These are phyloP conservation scores for Hystrix cristata DNA, from an alignment of 2,113 vertebrate species.

Conservation along the genomic window DNA sequence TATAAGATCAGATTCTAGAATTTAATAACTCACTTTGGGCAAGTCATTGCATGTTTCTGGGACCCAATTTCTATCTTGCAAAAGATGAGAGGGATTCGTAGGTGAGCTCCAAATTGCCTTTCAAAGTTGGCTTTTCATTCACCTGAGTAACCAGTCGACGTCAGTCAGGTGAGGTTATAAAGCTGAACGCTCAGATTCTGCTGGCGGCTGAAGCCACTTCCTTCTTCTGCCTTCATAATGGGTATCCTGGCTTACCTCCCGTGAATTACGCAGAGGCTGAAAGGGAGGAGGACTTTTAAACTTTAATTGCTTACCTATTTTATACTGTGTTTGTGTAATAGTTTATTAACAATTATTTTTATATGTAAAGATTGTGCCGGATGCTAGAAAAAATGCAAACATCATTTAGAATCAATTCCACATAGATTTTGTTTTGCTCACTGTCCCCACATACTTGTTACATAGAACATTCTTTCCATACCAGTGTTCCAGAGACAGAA, in stretches of 20 bases:
- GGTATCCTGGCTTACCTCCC: background rate
- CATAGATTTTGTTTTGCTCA: slow-evolving; percentile 8
- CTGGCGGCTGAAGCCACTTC: background rate
- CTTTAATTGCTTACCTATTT: background rate
- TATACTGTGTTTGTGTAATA: background rate
- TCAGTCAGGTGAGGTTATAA: background rate
- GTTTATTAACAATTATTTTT: slow-evolving; percentile 59
- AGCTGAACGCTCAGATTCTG: background rate
- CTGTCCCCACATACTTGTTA: background rate
- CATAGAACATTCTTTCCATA: background rate
- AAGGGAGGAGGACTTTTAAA: background rate
- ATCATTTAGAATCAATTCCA: slow-evolving; percentile 27
- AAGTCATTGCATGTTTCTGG: background rate
- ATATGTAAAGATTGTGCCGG: background rate
- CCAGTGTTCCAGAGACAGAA: background rate
- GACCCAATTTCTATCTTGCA: background rate
- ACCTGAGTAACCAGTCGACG: background rate
- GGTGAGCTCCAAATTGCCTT: background rate
- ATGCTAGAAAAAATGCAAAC: background rate
- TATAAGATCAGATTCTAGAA: slow-evolving; percentile 28
- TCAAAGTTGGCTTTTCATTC: background rate
- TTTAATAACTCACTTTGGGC: slow-evolving; percentile 1
- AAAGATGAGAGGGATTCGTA: background rate
- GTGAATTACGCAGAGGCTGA: background rate
- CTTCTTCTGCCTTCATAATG: background rate